phyloP scores from a whole-genome alignment of 2,113 vertebrate genomes.

The Nothocercus julius region DNA sequence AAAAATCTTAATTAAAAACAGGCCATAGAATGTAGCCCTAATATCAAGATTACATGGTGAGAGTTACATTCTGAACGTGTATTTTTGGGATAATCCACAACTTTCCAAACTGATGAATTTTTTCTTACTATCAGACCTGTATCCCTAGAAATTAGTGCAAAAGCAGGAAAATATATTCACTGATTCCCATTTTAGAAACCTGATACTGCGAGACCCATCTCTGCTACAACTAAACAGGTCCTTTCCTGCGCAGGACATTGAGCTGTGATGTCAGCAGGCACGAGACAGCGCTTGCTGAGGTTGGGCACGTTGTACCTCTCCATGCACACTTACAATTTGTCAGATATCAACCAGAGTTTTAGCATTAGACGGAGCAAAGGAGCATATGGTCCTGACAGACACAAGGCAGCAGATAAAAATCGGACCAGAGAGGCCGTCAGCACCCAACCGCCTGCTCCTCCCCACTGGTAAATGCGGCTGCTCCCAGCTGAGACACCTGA shows the following conservation, averaged over 20 bases:
- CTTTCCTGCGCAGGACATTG: neutral
- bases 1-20: constrained; percentile 1
- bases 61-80: neutral
- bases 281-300: neutral
- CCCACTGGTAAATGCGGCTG: neutral
- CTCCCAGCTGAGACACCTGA: constrained; percentile 9
- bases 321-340: neutral
- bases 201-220: neutral
- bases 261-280: fast-evolving
- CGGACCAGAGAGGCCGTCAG: constrained; percentile 9
- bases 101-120: neutral
- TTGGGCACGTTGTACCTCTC: neutral
- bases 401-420: constrained; percentile 23
- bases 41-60: neutral
- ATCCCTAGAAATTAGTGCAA: neutral
- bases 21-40: neutral
- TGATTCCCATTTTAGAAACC: neutral
- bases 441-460: neutral
- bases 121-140: neutral
- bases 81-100: neutral
- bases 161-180: neutral
- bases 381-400: neutral
- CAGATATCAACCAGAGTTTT: neutral
- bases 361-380: neutral
- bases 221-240: neutral